phyloP scores from a whole-genome alignment of 2,113 vertebrate species.

The Pholis gunnellus region DNA sequence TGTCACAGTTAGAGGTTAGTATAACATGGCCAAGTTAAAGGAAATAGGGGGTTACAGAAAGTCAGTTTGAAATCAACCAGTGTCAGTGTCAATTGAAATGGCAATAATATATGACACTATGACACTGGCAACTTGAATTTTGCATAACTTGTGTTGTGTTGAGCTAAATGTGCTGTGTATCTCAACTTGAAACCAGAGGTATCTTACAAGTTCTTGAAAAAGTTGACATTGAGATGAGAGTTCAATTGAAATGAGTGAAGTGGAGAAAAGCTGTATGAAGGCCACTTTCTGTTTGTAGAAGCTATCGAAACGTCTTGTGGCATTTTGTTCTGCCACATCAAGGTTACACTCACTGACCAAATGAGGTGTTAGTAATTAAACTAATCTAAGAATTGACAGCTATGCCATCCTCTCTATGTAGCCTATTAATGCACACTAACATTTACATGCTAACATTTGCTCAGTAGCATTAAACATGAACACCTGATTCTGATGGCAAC shows the following conservation, averaged over 20 bases:
- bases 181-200: background rate
- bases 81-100: background rate
- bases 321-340: background rate
- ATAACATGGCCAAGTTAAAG: background rate
- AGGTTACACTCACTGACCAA: background rate
- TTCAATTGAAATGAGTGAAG: conserved; percentile 6
- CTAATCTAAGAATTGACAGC: too few relatives aligned
- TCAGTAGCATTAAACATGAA: background rate
- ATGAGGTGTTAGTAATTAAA: background rate
- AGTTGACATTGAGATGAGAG: background rate
- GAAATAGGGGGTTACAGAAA: background rate
- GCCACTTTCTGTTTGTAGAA: background rate
- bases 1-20: conserved; percentile 6
- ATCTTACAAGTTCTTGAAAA: background rate
- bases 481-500: background rate
- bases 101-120: background rate
- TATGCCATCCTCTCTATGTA: too few relatives aligned
- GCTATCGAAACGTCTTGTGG: background rate
- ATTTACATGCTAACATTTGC: background rate
- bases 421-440: background rate
- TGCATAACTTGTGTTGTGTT: background rate
- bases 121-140: background rate
- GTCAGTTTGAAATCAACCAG: background rate
- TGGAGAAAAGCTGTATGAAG: background rate
- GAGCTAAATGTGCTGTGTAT: background rate